Evolutionary conservation across 2,113 vertebrate species (phyloP), one percentile per base, ranked within the genome.

Genomic region (Tricholaema leucomelas): DNA sequence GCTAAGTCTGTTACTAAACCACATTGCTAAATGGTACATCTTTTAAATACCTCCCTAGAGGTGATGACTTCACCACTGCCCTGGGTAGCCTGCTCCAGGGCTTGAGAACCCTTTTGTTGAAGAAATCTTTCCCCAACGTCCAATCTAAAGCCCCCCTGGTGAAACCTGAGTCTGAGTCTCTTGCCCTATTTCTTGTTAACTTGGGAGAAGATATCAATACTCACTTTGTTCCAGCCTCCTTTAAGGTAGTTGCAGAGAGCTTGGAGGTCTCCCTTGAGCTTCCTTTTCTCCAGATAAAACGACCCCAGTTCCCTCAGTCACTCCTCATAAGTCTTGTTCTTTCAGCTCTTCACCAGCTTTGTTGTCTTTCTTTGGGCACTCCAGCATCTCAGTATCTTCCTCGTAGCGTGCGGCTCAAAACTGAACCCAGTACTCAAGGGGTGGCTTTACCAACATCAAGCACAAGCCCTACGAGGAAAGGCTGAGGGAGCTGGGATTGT

Each of bases 401-500:
- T 36, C 16, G 33, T 36, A 36, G 33, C 36, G 21, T 36, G 60
- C 24, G 15, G 24, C 15, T 25, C 30, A n/a, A 27, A 52, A 15
- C 52, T 54, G 52, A 54, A 54, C 25, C 52, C 15, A 36, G 42
- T 2, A 36, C 4, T 31, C 0, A 0, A 73, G 64, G 4, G 42
- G 30, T 2, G 1, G 44, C 19, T 44, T 77, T 73, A 36, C 38
- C 44, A 60, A 44, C 10, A 16, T 44, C 0, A 0, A 76, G 25
- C n/a, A n/a, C n/a, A n/a, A n/a, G n/a, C n/a, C n/a, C n/a, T n/a
- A n/a, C n/a, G n/a, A n/a, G n/a, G n/a, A n/a, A n/a, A n/a, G n/a
- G n/a, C n/a, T n/a, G n/a, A n/a, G n/a, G n/a, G n/a, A n/a, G n/a
- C n/a, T n/a, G n/a, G n/a, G n/a, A n/a, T n/a, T n/a, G n/a, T n/a